Base-by-base conservation (phyloP, 1,140 invertebrate species). In the Rhizoglyphus robini region DNA sequence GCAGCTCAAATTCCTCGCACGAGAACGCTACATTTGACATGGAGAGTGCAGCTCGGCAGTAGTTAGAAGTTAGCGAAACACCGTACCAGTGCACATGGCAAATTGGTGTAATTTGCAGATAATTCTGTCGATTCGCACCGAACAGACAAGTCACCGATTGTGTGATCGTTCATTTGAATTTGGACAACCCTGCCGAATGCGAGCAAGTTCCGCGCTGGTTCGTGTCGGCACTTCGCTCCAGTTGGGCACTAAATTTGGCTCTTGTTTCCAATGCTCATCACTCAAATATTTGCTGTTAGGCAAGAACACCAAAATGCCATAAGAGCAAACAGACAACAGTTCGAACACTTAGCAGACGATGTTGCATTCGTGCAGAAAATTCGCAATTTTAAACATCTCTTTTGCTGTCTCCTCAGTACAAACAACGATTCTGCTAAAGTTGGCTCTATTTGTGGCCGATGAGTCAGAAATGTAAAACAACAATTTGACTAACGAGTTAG, bases 81-180 rank as follows among this genome's bases (percentile, higher is more conserved):
- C n/a, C n/a, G n/a, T n/a, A n/a, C 15, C 41, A 23, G 41, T 15
- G 15, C 41, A 46, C 23, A 15, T 15, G 23, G 41, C 51, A 54
- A 54, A 54, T 54, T 54, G 51, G 51, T 54, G 51, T 54, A 54
- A 54, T 54, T 54, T 54, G 51, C 51, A 54, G 51, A 54, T 54
- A 32, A 54, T 54, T 54, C 51, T 41, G 36, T 8, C 36, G 36
- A 41, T 18, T 18, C 8, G 36, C 36, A 8, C 8, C 8, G 36
- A 8, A 41, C 36, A 8, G 8, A 41, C 36, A 41, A 11, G 18
- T 41, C 36, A 41, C 36, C 36, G n/a, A n/a, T n/a, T n/a, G n/a
- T n/a, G n/a, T n/a, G n/a, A n/a, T 41, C 36, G 18, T 41, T 18
- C 36, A 41, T 41, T n/a, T n/a, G n/a, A n/a, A n/a, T n/a, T n/a